Percentiles rank a stretch among this genome's conserved stretches.
These are phyloP conservation scores for Neofelis nebulosa DNA, from an alignment of 2,113 vertebrate species.

Conservation along the genomic window DNA sequence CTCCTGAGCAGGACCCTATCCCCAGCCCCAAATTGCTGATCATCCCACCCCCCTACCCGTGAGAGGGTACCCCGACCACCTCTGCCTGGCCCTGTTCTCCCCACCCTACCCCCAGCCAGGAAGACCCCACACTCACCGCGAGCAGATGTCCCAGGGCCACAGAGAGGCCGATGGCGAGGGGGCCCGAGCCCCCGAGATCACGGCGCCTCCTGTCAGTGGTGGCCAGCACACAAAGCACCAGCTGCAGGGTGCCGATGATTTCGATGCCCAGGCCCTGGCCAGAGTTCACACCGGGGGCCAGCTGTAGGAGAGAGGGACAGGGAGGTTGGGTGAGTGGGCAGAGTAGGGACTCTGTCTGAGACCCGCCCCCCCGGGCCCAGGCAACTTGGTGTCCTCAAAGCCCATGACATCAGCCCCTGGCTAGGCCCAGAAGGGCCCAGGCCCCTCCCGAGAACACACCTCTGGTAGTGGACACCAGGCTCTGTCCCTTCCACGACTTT, in stretches of 20 bases:
- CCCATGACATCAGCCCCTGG: no score
- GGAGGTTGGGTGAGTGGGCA: accelerated
- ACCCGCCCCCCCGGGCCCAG: accelerated
- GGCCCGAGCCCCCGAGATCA: slow-evolving; percentile 93
- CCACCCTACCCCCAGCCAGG: not conserved
- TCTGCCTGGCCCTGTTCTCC: not conserved
- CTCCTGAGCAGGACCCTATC: not conserved
- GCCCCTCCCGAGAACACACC: not conserved
- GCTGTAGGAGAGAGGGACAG: slow-evolving; percentile 68
- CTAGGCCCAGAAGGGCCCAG: not conserved
- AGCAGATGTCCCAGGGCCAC: slow-evolving; percentile 96
- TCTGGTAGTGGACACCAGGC: not conserved
- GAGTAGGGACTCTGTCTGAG: no score
- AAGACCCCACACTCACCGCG: slow-evolving; percentile 87
- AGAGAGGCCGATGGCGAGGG: slow-evolving; percentile 95
- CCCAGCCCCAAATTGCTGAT: not conserved
- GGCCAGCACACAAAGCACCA: slow-evolving; percentile 96
- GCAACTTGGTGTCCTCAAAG: accelerated
- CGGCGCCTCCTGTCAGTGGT: slow-evolving; percentile 94
- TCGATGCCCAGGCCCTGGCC: slow-evolving; percentile 96
- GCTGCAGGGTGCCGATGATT: slow-evolving; percentile 95
- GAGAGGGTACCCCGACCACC: not conserved
- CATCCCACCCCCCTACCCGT: not conserved
- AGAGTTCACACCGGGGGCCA: slow-evolving; percentile 84
- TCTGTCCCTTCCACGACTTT: not conserved